Conservation (phyloP, 2,797 vertebrate genomes). For the Neomorphus geoffroyi region DNA sequence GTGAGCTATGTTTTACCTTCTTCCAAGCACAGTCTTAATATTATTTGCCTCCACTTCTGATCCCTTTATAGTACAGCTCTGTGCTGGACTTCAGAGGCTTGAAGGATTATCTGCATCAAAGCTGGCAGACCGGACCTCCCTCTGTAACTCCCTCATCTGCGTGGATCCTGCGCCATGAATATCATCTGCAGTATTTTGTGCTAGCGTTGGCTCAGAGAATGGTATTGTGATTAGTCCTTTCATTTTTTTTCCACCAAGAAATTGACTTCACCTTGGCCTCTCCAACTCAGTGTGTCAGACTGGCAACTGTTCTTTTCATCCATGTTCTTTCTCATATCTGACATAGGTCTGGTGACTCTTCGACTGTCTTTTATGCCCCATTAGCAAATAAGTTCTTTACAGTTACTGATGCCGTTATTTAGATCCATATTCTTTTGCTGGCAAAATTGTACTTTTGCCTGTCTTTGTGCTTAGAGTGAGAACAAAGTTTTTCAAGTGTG, state of each 20-base stretch:
- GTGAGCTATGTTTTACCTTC: background rate
- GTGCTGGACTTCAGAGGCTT: conserved; percentile 82
- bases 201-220: conserved; percentile 81
- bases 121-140: conserved; percentile 79
- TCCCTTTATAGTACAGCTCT: conserved; percentile 78
- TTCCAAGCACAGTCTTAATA: background rate
- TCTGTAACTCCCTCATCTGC: conserved; percentile 79
- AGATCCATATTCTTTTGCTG: background rate
- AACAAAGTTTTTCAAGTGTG: background rate
- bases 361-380: background rate
- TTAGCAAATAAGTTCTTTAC: background rate
- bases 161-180: conserved; percentile 92
- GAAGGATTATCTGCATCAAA: conserved; percentile 83
- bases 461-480: background rate
- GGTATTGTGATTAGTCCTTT: conserved; percentile 65
- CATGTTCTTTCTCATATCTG: background rate
- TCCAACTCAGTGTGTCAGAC: background rate
- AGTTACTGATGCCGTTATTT: background rate
- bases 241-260: background rate
- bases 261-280: background rate
- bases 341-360: background rate
- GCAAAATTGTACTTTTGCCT: background rate
- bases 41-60: background rate
- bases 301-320: background rate
- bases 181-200: conserved; percentile 90